Base-by-base conservation (phyloP, 2,888 invertebrate species). In the Artemia sinica region DNA sequence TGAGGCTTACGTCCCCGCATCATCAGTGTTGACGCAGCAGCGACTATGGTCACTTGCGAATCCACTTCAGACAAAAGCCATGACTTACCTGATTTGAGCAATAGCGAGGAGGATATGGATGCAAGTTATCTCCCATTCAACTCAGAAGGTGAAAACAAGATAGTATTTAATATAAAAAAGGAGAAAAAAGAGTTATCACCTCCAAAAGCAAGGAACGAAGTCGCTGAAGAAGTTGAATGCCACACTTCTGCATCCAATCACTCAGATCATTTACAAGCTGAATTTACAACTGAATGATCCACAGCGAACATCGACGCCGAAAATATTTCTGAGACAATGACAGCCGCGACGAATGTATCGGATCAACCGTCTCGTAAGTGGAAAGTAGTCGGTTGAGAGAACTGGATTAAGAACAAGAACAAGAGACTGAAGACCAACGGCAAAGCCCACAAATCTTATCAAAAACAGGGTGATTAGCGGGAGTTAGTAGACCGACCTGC, bases 21-120 rank as follows among this genome's bases (percentile, higher is more conserved):
- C 58, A 58, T 58, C 58, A 58, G 58, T 14, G 58, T 14, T n/a
- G n/a, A 14, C 14, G 58, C 58, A 58, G 58, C 58, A 4, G 58
- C 58, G 6, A 58, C n/a, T 58, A 58, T 58, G n/a, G 58, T 58
- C 58, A 58, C 58, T 58, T 13, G 58, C 13, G 58, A 58, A 58
- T 58, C 58, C 58, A 58, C n/a, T 14, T 58, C 58, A 58, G 58
- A 58, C 58, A 14, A 58, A 58, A 58, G 14, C 58, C n/a, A 58
- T 58, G 58, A n/a, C 58, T 14, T 58, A 58, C 58, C 58, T 58
- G 58, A 58, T 58, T 58, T 58, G 14, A 58, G 58, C 58, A 58
- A 58, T 58, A 58, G 58, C 14, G 58, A 58, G n/a, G 58, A 8
- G n/a, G 58, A 58, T 14, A 58, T 58, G 58, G 58, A 58, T 58